Evolutionary conservation across 2,888 invertebrate species (phyloP).

Genomic region (Gerris lacustris): DNA sequence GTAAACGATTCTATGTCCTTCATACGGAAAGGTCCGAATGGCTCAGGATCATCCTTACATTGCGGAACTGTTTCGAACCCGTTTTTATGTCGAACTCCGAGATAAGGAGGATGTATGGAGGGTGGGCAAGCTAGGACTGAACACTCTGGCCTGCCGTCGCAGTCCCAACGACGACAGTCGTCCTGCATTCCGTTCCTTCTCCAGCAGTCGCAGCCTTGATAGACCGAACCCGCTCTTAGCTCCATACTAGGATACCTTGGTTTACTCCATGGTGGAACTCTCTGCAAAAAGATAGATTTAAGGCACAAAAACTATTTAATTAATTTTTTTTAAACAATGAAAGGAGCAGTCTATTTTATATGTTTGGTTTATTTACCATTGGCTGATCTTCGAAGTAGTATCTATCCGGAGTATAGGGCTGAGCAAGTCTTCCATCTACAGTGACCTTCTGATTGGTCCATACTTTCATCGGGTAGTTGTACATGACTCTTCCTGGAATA

Average conservation of each 20-base stretch:
- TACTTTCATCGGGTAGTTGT: constrained; percentile 14
- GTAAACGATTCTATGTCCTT: background rate
- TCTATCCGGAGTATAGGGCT: constrained; percentile 13
- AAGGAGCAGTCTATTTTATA: too few species aligned
- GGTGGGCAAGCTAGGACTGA: constrained; percentile 34
- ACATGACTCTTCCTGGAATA: constrained; percentile 14
- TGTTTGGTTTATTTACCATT: constrained; percentile 8
- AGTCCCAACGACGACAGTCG: constrained; percentile 42
- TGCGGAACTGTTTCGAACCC: constrained; percentile 15
- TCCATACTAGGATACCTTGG: constrained; percentile 36
- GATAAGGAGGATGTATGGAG: constrained; percentile 17
- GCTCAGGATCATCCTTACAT: background rate
- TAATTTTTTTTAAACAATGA: too few species aligned
- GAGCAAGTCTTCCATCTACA: constrained; percentile 24
- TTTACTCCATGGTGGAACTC: constrained; percentile 26
- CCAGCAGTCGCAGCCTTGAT: constrained; percentile 47
- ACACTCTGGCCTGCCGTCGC: constrained; percentile 39
- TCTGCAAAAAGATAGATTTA: constrained; percentile 16
- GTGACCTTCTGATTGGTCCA: constrained; percentile 23
- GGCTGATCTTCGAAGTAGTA: constrained; percentile 24
- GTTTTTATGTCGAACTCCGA: constrained; percentile 21
- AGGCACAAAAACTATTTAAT: background rate
- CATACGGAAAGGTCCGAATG: background rate
- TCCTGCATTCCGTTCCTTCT: constrained; percentile 49
- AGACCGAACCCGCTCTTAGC: constrained; percentile 44